phyloP scores from a whole-genome alignment of 2,888 invertebrate genomes.

The Leucophenga montana region DNA sequence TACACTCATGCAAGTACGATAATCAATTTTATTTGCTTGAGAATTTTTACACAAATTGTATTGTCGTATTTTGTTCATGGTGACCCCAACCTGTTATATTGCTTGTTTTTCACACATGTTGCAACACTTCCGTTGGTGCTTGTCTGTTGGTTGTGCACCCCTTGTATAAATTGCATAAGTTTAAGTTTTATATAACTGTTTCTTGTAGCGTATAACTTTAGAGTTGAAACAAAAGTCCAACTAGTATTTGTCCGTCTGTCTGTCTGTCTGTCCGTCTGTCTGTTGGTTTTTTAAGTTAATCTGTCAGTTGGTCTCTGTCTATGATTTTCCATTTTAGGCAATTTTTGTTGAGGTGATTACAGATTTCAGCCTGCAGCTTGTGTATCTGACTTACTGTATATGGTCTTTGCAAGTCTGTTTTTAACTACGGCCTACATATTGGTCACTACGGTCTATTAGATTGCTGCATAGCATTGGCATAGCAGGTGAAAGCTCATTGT shows the following conservation, averaged over 20 bases:
- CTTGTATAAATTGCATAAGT: neutral
- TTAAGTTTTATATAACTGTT: neutral
- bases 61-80: neutral
- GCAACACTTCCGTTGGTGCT: neutral
- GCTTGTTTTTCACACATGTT: neutral
- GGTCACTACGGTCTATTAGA: neutral
- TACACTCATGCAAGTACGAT: too few relatives aligned
- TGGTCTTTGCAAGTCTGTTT: neutral
- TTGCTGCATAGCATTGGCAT: neutral
- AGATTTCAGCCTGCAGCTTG: neutral
- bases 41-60: neutral
- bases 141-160: neutral
- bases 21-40: neutral
- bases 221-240: neutral
- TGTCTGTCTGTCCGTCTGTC: neutral
- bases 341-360: neutral
- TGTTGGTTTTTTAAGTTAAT: neutral
- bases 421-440: slow-evolving; percentile 4
- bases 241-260: neutral
- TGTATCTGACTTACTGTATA: neutral
- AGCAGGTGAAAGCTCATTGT: slow-evolving; percentile 12
- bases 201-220: too few relatives aligned
- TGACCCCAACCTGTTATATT: neutral
- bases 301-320: neutral
- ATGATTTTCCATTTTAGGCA: neutral